Base-by-base conservation (phyloP, 2,113 vertebrate species). In the Anhinga anhinga region DNA sequence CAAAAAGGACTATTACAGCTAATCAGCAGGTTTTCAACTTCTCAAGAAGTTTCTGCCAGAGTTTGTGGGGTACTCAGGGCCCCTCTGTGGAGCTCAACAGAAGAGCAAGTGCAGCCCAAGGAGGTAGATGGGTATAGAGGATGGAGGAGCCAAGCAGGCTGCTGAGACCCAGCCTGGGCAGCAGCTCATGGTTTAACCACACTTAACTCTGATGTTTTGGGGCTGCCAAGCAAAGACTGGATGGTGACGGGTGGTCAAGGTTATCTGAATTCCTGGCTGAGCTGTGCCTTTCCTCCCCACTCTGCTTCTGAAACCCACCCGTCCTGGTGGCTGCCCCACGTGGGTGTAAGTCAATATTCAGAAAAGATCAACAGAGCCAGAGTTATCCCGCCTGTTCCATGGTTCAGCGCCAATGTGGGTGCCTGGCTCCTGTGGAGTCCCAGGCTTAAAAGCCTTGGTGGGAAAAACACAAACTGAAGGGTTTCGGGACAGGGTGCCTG, bases 11-110 rank as follows among this genome's bases (percentile, higher is more conserved):
- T 94, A 74, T 94, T 96, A 22, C 44, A 80, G 82, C 92, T 97
- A 93, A 96, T 98, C 95, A 96, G 63, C 38, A 70, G 77, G 59
- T 97, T 97, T 97, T 85, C 91, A 91, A 34, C 94, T 98, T 96
- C 38, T 90, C 63, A 70, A 29, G 72, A 95, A 96, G 81, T 84
- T 96, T 91, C 93, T 93, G 29, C 23, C 2, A 18, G 50, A 94
- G 76, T 96, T 95, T 40, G 11, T 36, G 63, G 74, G 66, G 13
- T 82, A 85, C 79, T 94, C 90, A 74, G 78, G 25, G 40, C 45
- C 17, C 44, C 67, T 42, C 30, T 96, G 34, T 3, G 4, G 74
- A 71, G 34, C 34, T 83, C 13, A 15, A 29, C 17, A 22, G 83
- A 94, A 92, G 44, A 77, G 38, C 3, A 11, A 80, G 17, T 1